These are phyloP conservation scores for Narcine bancroftii DNA, from an alignment of 2,113 vertebrate genomes.

Conservation along the genomic window DNA sequence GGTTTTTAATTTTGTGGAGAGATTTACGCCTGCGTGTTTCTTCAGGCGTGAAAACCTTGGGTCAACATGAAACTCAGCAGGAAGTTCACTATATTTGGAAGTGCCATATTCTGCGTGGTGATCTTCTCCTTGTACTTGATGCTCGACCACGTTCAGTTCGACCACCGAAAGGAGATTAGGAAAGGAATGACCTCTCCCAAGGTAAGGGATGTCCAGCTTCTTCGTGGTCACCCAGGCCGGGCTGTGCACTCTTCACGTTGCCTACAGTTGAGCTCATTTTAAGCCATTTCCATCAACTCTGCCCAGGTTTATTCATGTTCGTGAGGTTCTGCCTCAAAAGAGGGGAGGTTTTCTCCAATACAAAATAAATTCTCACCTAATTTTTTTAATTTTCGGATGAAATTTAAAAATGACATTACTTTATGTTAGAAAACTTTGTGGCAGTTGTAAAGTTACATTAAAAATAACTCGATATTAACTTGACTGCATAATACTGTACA, in stretches of 20 bases:
- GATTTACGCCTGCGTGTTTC: no score
- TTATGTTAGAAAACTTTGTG: not conserved
- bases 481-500: no score
- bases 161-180: constrained; percentile 55
- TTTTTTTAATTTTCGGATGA: not conserved
- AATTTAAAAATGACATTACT: not conserved
- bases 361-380: not conserved
- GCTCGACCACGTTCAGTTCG: constrained; percentile 70
- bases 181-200: constrained; percentile 56
- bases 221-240: not conserved
- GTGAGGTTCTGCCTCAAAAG: not conserved
- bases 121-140: constrained; percentile 74
- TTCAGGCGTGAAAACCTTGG: not conserved
- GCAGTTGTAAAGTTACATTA: not conserved
- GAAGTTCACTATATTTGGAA: constrained; percentile 71
- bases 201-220: constrained; percentile 46
- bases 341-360: not conserved
- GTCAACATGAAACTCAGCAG: constrained; percentile 71
- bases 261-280: not conserved
- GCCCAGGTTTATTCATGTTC: not conserved
- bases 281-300: not conserved
- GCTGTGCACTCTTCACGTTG: not conserved
- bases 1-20: no score
- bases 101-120: constrained; percentile 71
- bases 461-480: not conserved